Evolutionary conservation across 2,797 vertebrate species (phyloP).

Genomic region (Syngnathus acus): DNA sequence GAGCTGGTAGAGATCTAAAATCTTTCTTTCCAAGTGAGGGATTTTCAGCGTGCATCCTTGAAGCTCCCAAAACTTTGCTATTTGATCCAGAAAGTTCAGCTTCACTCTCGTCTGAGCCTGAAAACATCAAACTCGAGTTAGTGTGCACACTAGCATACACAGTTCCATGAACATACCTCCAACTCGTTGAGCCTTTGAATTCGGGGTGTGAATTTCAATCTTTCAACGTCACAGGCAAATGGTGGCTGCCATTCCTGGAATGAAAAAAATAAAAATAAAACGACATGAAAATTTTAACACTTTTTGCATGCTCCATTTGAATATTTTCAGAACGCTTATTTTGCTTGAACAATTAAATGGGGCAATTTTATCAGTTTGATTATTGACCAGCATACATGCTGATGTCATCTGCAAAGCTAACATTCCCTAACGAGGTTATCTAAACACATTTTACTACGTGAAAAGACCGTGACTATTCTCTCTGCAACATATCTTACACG

Average conservation of each 20-base stretch:
- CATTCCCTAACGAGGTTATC: not conserved
- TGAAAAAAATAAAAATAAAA: conserved; percentile 5
- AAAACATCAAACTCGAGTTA: conserved; percentile 14
- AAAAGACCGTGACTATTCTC: not conserved
- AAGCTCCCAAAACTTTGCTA: conserved; percentile 97
- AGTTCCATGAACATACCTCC: conserved; percentile 71
- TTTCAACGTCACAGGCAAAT: conserved; percentile 95
- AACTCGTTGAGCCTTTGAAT: conserved; percentile 97
- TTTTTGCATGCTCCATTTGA: not conserved
- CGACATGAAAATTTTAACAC: conserved; percentile 5
- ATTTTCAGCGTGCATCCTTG: conserved; percentile 97
- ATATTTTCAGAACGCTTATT: not conserved
- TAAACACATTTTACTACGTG: not conserved
- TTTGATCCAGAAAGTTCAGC: conserved; percentile 97
- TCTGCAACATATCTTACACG: not conserved
- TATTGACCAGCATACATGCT: not conserved
- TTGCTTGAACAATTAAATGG: not conserved
- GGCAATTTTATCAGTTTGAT: not conserved
- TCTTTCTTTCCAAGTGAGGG: conserved; percentile 94
- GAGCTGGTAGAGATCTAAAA: conserved; percentile 92
- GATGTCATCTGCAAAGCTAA: not conserved
- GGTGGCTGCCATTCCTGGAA: conserved; percentile 94
- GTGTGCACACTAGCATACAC: not conserved
- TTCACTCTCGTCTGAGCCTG: conserved; percentile 97
- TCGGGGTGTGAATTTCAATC: conserved; percentile 91